A percentile compares a stretch with the other conserved stretches of the same genome.
phyloP scores from a whole-genome alignment of 1,140 invertebrate species.

The Heliothis virescens region DNA sequence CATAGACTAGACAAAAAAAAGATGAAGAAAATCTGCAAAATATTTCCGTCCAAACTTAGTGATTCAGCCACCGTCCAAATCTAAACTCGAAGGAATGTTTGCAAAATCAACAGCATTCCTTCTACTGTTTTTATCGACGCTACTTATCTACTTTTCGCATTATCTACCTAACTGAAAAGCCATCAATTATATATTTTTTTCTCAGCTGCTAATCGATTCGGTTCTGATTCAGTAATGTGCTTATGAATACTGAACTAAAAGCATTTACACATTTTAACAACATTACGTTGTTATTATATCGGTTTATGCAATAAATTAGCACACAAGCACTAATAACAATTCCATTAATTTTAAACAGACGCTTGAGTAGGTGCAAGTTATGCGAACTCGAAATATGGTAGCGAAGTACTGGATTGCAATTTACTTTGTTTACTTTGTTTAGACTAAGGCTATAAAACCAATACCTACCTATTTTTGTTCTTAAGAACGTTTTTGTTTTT shows the following conservation, averaged over 20 bases:
- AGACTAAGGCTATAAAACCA: conserved; percentile 3
- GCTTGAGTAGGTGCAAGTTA: conserved; percentile 18
- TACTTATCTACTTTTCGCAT: conserved; percentile 35
- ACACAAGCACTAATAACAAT: conserved; percentile 28
- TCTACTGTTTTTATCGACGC: not conserved
- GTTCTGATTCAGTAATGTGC: conserved; percentile 26
- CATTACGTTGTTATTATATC: conserved; percentile 38
- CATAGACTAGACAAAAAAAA: not conserved
- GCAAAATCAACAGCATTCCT: conserved; percentile 29
- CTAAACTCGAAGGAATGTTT: conserved; percentile 7
- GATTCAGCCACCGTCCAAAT: conserved; percentile 21
- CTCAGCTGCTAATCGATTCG: conserved; percentile 24
- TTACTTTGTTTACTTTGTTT: conserved; percentile 1
- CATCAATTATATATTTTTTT: conserved; percentile 39
- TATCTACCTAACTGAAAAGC: not conserved
- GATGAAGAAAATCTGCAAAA: not conserved
- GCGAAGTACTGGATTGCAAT: not conserved
- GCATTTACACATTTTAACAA: conserved; percentile 27
- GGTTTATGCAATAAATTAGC: conserved; percentile 48
- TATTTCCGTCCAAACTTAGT: not conserved
- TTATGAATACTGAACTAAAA: conserved; percentile 32
- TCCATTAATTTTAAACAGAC: conserved; percentile 39
- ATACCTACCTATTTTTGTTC: no score
- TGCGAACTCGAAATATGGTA: conserved; percentile 33
- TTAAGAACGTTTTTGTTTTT: not conserved